Percentiles rank a stretch among this genome's conserved stretches.
Conservation (phyloP, 2,888 invertebrate species). For the Cryptosula pallasiana region DNA sequence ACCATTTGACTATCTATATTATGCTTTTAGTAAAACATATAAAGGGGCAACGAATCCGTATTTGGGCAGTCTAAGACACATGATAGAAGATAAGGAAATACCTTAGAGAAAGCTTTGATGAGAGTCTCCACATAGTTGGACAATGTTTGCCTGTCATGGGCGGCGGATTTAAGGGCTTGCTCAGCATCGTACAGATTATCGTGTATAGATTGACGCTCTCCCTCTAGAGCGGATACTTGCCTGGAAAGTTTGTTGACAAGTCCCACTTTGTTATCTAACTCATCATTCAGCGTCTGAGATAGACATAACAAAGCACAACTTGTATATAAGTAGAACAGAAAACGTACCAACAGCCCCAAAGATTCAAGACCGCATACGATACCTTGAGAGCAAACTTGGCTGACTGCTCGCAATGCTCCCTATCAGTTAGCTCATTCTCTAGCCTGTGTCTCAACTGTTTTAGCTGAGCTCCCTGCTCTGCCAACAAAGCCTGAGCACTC, state of each 20-base stretch:
- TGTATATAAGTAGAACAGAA: no score
- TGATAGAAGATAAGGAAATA: no score
- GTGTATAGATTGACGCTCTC: background rate
- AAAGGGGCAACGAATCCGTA: no score
- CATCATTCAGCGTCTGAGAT: slow-evolving; percentile 3
- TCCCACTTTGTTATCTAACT: background rate
- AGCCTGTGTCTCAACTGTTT: background rate
- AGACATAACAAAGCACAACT: no score
- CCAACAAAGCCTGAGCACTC: background rate
- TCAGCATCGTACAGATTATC: slow-evolving; percentile 20
- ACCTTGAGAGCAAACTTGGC: slow-evolving; percentile 21
- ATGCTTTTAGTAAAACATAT: no score
- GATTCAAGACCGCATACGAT: background rate
- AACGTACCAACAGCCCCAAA: background rate
- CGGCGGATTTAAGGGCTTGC: background rate
- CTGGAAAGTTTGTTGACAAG: background rate
- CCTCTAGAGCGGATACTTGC: slow-evolving; percentile 3
- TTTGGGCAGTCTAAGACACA: no score
- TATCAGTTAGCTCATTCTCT: background rate
- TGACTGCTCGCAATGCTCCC: slow-evolving; percentile 3
- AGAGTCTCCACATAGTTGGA: slow-evolving; percentile 1
- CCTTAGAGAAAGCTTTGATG: background rate
- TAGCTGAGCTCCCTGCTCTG: background rate
- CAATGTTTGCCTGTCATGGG: background rate
- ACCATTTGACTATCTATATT: no score